phyloP scores from a whole-genome alignment of 2,888 invertebrate species.

The Brachyopa scutellaris region DNA sequence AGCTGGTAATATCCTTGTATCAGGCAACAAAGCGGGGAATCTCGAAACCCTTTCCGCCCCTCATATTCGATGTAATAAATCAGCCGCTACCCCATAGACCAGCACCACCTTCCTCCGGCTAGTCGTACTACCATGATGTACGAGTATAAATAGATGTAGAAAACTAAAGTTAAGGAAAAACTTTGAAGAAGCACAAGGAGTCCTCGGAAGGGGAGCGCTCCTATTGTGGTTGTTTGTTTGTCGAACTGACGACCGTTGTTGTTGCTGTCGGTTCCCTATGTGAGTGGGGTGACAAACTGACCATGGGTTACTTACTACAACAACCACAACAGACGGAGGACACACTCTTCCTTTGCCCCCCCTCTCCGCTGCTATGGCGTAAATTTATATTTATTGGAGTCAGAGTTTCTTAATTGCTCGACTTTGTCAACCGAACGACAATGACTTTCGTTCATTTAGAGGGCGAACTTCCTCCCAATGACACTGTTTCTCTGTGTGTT shows the following conservation, averaged over 20 bases:
- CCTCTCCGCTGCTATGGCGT: conserved; percentile 2
- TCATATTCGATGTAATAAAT: conserved; percentile 51
- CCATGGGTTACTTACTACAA: conserved; percentile 9
- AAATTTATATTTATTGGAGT: conserved; percentile 70
- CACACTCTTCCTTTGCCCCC: too few species aligned
- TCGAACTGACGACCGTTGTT: conserved; percentile 12
- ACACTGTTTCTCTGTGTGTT: background rate
- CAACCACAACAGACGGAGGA: too few species aligned
- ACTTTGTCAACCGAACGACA: conserved; percentile 63
- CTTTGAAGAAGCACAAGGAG: conserved; percentile 33
- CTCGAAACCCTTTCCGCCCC: conserved; percentile 21
- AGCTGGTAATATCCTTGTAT: conserved; percentile 50
- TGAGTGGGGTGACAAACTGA: conserved; percentile 23
- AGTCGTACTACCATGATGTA: too few species aligned
- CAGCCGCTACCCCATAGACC: conserved; percentile 29
- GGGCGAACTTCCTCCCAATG: conserved; percentile 6
- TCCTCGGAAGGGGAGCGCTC: background rate
- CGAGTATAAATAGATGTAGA: too few species aligned
- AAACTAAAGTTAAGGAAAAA: conserved; percentile 24
- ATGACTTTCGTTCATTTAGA: conserved; percentile 53
- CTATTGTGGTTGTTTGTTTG: conserved; percentile 52
- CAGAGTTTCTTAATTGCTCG: conserved; percentile 67
- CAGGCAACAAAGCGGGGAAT: conserved; percentile 60
- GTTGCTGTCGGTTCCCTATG: background rate
- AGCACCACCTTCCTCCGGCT: background rate